Conservation (phyloP, 2,113 vertebrate species). For the Austrofundulus limnaeus region DNA sequence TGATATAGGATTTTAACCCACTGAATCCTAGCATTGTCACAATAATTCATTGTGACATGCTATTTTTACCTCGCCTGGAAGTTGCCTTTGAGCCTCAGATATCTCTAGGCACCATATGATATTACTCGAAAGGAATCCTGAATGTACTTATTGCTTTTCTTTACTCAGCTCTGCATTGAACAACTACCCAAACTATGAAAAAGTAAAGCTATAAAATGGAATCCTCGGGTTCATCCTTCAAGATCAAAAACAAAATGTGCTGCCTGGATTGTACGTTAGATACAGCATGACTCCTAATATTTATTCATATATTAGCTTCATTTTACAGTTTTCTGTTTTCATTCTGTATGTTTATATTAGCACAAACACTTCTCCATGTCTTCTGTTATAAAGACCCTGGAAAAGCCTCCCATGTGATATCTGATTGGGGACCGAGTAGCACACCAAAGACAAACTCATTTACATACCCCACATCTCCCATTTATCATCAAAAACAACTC, state of each 20-base stretch:
- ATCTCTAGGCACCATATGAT: conserved; percentile 14
- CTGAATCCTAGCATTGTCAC: not conserved
- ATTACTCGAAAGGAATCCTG: conserved; percentile 37
- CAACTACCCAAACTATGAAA: conserved; percentile 13
- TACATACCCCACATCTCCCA: conserved; percentile 72
- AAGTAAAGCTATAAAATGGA: conserved; percentile 15
- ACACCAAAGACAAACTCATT: conserved; percentile 61
- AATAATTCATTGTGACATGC: conserved; percentile 3
- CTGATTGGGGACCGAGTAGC: conserved; percentile 49
- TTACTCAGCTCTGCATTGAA: conserved; percentile 26
- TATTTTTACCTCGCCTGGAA: conserved; percentile 27
- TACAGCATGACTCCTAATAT: conserved; percentile 3
- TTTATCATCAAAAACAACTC: conserved; percentile 74
- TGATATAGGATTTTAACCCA: not conserved
- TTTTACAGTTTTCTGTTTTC: conserved; percentile 31
- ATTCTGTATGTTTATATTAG: conserved; percentile 37
- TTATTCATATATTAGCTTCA: conserved; percentile 23
- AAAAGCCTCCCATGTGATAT: conserved; percentile 56
- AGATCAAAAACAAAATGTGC: not conserved
- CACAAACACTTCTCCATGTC: conserved; percentile 38
- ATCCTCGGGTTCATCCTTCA: conserved; percentile 14
- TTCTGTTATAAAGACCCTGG: conserved; percentile 55
- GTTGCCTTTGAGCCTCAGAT: conserved; percentile 10
- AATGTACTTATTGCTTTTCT: conserved; percentile 20
- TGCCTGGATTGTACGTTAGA: conserved; percentile 2